phyloP scores from a whole-genome alignment of 2,797 vertebrate species.

The Rhincodon typus region DNA sequence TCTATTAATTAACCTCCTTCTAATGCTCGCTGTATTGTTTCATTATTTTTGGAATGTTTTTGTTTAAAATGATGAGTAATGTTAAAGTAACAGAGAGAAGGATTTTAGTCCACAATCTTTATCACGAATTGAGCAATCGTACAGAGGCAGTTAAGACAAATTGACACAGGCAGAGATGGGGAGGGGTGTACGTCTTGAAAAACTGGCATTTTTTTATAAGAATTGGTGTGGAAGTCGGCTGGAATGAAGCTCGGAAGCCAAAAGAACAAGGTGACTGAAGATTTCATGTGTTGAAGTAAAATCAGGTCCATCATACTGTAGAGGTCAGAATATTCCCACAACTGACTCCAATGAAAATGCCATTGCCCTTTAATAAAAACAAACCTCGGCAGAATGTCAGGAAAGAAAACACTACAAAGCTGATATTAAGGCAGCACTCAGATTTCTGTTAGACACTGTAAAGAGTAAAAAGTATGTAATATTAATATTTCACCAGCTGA shows the following conservation, averaged over 20 bases:
- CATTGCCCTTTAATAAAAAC: background rate
- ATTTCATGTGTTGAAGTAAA: background rate
- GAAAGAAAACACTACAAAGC: background rate
- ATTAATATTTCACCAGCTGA: background rate
- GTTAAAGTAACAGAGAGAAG: background rate
- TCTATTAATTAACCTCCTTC: background rate
- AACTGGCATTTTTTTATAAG: background rate
- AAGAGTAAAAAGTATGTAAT: background rate
- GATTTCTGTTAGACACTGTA: background rate
- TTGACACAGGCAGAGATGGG: background rate
- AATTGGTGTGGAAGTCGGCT: background rate
- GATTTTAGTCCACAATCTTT: background rate
- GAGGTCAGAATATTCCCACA: background rate
- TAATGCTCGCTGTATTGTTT: background rate
- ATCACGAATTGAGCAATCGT: background rate
- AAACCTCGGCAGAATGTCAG: background rate
- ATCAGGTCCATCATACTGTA: background rate
- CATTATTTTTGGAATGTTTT: conserved; percentile 5
- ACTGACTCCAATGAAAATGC: background rate
- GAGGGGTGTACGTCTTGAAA: background rate
- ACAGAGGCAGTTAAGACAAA: background rate
- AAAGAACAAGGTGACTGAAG: background rate
- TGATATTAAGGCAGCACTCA: background rate
- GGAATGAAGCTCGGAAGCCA: background rate
- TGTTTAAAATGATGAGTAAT: background rate